Evolutionary conservation across 2,113 vertebrate species (phyloP).

Genomic region (Barnardius zonarius): DNA sequence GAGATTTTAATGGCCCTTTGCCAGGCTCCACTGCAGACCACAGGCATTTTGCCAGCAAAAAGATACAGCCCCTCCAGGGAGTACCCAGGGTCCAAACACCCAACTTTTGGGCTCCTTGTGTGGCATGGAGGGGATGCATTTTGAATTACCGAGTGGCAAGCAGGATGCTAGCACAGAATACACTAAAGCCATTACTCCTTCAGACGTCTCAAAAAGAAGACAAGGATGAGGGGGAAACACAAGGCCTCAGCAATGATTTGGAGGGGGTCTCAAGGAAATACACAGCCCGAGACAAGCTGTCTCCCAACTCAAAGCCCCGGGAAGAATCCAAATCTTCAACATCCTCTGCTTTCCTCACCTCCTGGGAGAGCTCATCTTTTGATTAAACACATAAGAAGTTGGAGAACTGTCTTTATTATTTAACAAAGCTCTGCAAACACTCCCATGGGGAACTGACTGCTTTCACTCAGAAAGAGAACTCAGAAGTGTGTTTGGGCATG

Average conservation of each 20-base stretch:
- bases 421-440: constrained; percentile 1
- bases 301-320: neutral
- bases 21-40: neutral
- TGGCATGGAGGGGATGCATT: neutral
- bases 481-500: neutral
- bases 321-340: neutral
- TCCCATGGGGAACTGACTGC: neutral
- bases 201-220: neutral
- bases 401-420: neutral
- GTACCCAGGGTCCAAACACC: neutral
- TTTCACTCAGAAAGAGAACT: neutral
- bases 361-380: neutral
- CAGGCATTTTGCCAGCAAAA: neutral
- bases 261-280: neutral
- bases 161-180: neutral
- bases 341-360: neutral
- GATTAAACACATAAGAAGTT: neutral
- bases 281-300: neutral
- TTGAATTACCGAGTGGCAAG: neutral
- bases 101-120: neutral
- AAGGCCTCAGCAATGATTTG: accelerated
- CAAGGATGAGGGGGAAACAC: neutral
- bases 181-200: neutral
- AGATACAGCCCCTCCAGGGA: neutral
- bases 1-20: neutral